Evolutionary conservation across 1,140 invertebrate genomes (phyloP).

Genomic region (Drosophila persimilis): DNA sequence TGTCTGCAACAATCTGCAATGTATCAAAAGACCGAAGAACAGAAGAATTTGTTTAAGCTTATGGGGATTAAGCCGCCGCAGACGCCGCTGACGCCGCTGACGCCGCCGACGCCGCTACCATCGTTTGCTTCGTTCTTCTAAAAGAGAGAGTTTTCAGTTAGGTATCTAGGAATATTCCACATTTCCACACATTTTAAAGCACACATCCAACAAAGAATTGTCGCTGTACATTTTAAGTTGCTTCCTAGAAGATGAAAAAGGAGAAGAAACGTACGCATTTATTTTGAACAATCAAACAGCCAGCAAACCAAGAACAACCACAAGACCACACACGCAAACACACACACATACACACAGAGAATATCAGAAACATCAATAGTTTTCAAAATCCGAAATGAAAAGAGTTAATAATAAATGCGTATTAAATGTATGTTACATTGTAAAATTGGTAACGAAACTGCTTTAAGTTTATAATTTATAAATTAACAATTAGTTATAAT

Average conservation of each 20-base stretch:
- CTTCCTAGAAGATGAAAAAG: slow-evolving; percentile 33
- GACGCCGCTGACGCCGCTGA: too few relatives aligned
- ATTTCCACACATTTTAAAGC: slow-evolving; percentile 19
- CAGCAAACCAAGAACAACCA: slow-evolving; percentile 18
- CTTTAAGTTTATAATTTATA: slow-evolving; percentile 76
- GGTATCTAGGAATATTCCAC: slow-evolving; percentile 23
- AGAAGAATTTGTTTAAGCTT: too few relatives aligned
- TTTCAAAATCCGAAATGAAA: not conserved
- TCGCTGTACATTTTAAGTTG: slow-evolving; percentile 41
- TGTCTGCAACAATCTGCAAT: not conserved
- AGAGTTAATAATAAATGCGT: slow-evolving; percentile 41
- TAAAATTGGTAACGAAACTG: slow-evolving; percentile 56
- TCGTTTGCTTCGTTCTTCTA: too few relatives aligned
- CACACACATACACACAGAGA: slow-evolving; percentile 27
- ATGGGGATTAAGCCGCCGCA: too few relatives aligned
- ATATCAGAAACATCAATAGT: slow-evolving; percentile 13
- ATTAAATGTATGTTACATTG: slow-evolving; percentile 42
- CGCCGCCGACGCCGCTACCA: too few relatives aligned
- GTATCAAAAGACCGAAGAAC: too few relatives aligned
- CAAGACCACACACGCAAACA: slow-evolving; percentile 4
- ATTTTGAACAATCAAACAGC: slow-evolving; percentile 13
- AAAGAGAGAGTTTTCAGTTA: too few relatives aligned
- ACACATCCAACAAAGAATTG: slow-evolving; percentile 19
- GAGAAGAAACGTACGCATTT: slow-evolving; percentile 32
- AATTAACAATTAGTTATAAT: slow-evolving; percentile 68